Percentiles rank a stretch among this genome's conserved stretches.
These are phyloP conservation scores for Diploptera punctata DNA, from an alignment of 2,888 invertebrate genomes.

Conservation along the genomic window DNA sequence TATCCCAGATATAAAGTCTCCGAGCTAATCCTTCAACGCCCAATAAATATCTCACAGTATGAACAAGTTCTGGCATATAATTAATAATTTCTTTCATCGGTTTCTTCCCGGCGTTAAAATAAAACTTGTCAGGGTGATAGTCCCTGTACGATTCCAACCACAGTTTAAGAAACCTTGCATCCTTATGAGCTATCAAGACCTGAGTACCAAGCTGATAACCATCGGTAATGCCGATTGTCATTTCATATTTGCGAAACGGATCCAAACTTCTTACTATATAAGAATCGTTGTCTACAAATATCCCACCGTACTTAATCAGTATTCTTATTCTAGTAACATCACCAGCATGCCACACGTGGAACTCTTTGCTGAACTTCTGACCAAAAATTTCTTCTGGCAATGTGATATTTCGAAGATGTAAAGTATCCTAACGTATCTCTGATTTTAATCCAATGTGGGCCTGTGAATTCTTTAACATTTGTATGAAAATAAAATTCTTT, in stretches of 20 bases:
- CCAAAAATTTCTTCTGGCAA: constrained; percentile 1
- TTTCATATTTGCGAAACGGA: constrained; percentile 12
- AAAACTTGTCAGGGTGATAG: constrained; percentile 51
- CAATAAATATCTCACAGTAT: constrained; percentile 50
- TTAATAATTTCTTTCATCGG: constrained; percentile 51
- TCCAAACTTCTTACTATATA: neutral
- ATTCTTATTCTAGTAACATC: constrained; percentile 9
- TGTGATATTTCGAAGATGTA: neutral
- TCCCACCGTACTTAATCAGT: constrained; percentile 4
- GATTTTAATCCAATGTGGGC: neutral
- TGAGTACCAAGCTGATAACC: neutral
- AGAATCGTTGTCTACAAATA: constrained; percentile 21
- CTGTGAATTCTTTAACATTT: neutral
- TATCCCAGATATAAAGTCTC: constrained; percentile 47
- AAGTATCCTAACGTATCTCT: neutral
- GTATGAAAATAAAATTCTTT: constrained; percentile 8
- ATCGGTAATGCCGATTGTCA: constrained; percentile 3
- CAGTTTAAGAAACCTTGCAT: constrained; percentile 51
- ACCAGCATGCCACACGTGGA: constrained; percentile 16
- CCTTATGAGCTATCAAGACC: constrained; percentile 51
- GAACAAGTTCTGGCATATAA: constrained; percentile 50
- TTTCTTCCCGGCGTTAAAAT: constrained; percentile 54
- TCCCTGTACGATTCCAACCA: constrained; percentile 52
- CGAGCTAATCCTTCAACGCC: constrained; percentile 52
- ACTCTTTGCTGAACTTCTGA: neutral